Conservation (phyloP, 1,140 invertebrate species). For the Meloidogyne floridensis region DNA sequence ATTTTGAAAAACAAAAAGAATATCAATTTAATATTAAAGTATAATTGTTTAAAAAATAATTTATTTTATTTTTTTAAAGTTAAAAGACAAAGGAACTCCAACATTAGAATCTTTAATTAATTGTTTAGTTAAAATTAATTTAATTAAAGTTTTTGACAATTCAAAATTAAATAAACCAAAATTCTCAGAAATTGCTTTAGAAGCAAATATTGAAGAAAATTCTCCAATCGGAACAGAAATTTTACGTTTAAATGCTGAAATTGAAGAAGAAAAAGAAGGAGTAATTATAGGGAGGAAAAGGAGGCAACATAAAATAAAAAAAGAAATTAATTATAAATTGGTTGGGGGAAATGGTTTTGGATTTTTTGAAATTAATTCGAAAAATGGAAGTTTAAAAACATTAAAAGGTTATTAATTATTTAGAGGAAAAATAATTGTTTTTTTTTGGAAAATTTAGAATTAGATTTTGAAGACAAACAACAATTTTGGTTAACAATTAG, state of each 20-base stretch:
- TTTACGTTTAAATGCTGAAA: conserved; percentile 56
- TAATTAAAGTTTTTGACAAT: conserved; percentile 91
- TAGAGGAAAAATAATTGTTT: background rate
- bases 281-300: background rate
- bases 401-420: background rate
- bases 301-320: conserved; percentile 60
- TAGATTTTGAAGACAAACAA: conserved; percentile 80
- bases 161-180: conserved; percentile 75
- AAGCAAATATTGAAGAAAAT: conserved; percentile 68
- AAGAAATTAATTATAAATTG: background rate
- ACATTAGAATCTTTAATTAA: conserved; percentile 54
- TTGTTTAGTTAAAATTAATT: conserved; percentile 73
- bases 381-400: background rate
- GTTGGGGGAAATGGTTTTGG: background rate
- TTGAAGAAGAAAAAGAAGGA: conserved; percentile 70
- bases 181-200: conserved; percentile 80
- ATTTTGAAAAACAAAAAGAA: conserved; percentile 52
- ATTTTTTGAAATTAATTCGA: conserved; percentile 10
- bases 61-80: conserved; percentile 16
- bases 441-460: conserved; percentile 71
- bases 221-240: conserved; percentile 67
- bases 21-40: conserved; percentile 58
- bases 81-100: conserved; percentile 63
- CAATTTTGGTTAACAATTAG: conserved; percentile 91
- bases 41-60: background rate